Conservation (phyloP, 2,113 vertebrate species). For the Calonectris borealis region DNA sequence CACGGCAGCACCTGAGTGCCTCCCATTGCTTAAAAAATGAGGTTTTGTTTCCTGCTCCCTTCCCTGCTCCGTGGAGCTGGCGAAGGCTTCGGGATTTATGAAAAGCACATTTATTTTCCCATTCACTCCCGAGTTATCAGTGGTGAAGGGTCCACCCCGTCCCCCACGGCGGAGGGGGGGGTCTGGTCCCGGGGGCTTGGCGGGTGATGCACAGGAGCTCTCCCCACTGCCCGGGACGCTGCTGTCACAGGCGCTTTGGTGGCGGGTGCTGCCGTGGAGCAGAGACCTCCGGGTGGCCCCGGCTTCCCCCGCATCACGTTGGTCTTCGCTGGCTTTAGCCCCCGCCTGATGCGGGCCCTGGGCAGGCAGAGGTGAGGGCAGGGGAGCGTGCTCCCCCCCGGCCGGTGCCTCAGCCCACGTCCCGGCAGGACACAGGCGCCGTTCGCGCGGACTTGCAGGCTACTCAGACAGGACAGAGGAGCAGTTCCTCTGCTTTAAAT, state of each 20-base stretch:
- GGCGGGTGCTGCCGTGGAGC: background rate
- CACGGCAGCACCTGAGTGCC: background rate
- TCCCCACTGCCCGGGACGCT: rapidly evolving
- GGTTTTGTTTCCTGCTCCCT: background rate
- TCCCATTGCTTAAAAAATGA: background rate
- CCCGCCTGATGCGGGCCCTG: background rate
- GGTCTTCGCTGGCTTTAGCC: background rate
- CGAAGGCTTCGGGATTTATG: rapidly evolving
- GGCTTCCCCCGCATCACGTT: rapidly evolving
- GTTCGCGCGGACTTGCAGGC: rapidly evolving
- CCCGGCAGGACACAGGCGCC: background rate
- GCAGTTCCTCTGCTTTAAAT: background rate
- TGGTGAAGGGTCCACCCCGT: no score
- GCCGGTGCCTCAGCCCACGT: background rate
- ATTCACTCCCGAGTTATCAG: rapidly evolving
- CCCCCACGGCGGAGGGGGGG: rapidly evolving
- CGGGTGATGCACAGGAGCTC: background rate
- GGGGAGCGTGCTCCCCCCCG: rapidly evolving
- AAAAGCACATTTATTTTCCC: background rate
- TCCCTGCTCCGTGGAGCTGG: background rate
- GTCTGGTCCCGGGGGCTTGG: rapidly evolving
- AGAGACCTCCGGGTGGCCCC: background rate
- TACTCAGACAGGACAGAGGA: background rate
- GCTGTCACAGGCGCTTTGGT: background rate
- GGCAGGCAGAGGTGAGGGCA: background rate